A percentile compares a stretch with the other conserved stretches of the same genome.
Evolutionary conservation across 1,140 invertebrate species (phyloP).

Genomic region (Luehdorfia chinensis): DNA sequence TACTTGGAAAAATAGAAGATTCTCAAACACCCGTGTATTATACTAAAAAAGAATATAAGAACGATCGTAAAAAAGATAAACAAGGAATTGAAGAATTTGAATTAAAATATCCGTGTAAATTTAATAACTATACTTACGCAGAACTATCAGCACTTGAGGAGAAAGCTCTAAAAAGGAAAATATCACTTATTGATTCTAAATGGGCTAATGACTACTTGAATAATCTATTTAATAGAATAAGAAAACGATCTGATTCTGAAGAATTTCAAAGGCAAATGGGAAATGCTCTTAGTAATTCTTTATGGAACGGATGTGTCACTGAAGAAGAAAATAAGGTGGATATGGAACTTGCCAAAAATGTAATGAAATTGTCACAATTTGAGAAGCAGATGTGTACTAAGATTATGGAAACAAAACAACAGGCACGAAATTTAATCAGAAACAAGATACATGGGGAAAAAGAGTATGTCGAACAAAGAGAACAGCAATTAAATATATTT

Average conservation of each 20-base stretch:
- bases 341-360: constrained; percentile 70
- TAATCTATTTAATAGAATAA: constrained; percentile 49
- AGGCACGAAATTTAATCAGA: constrained; percentile 72
- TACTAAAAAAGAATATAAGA: background rate
- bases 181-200: constrained; percentile 43
- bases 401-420: constrained; percentile 77
- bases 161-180: constrained; percentile 42
- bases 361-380: constrained; percentile 79
- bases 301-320: constrained; percentile 58
- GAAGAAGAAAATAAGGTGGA: constrained; percentile 75
- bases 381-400: constrained; percentile 81
- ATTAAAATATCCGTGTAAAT: constrained; percentile 51
- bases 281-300: constrained; percentile 49
- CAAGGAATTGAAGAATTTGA: constrained; percentile 60
- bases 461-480: constrained; percentile 66
- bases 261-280: constrained; percentile 63
- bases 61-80: constrained; percentile 31
- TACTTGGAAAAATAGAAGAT: constrained; percentile 43
- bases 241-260: constrained; percentile 53
- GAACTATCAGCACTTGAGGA: constrained; percentile 52
- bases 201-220: constrained; percentile 56
- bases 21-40: constrained; percentile 21
- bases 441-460: constrained; percentile 73
- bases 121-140: constrained; percentile 58
- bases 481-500: constrained; percentile 64